These are phyloP conservation scores for Lepidochitona cinerea DNA, from an alignment of 2,888 invertebrate genomes.

Conservation along the genomic window DNA sequence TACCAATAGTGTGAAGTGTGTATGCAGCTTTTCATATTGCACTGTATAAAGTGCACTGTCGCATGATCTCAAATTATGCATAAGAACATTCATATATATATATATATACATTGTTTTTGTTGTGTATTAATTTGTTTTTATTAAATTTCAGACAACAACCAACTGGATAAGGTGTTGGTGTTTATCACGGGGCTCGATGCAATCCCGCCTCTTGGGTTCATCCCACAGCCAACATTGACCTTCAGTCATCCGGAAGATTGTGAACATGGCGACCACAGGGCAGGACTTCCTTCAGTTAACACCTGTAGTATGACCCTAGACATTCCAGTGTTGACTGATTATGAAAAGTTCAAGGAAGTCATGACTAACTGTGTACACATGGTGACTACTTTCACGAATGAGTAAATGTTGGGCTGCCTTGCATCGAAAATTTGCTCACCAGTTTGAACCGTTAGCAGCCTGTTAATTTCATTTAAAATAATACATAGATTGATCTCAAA, in stretches of 20 bases:
- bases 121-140: neutral
- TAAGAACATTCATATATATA: neutral
- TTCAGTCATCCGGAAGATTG: neutral
- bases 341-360: neutral
- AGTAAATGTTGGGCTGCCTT: neutral
- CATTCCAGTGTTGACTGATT: neutral
- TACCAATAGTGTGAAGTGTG: too few relatives aligned
- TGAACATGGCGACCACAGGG: neutral
- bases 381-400: neutral
- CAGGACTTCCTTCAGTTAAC: neutral
- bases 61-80: too few relatives aligned
- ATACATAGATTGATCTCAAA: too few relatives aligned
- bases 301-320: neutral
- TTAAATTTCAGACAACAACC: neutral
- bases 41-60: too few relatives aligned
- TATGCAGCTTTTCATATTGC: too few relatives aligned
- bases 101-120: neutral
- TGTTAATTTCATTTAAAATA: too few relatives aligned
- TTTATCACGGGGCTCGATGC: neutral
- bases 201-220: neutral
- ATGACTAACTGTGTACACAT: neutral
- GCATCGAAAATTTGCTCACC: too few relatives aligned
- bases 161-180: neutral
- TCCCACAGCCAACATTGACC: neutral
- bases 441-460: too few relatives aligned